These are phyloP conservation scores for Astatotilapia flaviijosephi DNA, from an alignment of 2,113 vertebrate genomes.

Conservation along the genomic window DNA sequence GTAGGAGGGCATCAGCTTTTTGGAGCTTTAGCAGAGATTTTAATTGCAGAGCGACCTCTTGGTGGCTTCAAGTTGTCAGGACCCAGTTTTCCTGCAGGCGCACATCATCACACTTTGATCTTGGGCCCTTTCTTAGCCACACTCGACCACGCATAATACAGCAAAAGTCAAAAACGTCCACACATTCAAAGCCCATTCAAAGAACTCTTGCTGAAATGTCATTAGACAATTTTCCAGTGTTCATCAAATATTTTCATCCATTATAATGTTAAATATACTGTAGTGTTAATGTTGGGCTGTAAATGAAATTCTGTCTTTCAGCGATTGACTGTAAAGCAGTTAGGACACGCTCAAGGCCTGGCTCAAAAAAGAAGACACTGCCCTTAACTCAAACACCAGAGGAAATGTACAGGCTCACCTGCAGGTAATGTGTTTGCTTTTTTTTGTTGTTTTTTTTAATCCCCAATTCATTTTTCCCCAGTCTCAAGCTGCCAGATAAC, in stretches of 20 bases:
- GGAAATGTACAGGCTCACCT: slow-evolving; percentile 96
- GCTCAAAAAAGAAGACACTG: slow-evolving; percentile 93
- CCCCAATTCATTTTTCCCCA: not conserved
- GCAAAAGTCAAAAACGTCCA: not conserved
- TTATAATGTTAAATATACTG: not conserved
- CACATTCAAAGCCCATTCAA: not conserved
- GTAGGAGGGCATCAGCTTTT: not conserved
- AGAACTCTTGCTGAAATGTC: not conserved
- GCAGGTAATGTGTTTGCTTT: slow-evolving; percentile 75
- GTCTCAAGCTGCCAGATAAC: not conserved
- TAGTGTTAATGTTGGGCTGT: not conserved
- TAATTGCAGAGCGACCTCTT: not conserved
- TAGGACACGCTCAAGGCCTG: slow-evolving; percentile 92
- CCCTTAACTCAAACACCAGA: slow-evolving; percentile 89
- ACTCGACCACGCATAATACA: not conserved
- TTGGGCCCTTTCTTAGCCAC: not conserved
- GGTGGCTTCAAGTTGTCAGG: not conserved
- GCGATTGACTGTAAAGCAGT: slow-evolving; percentile 95
- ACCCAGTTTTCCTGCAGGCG: not conserved
- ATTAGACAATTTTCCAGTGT: not conserved
- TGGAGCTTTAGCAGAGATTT: not conserved
- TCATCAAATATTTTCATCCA: not conserved
- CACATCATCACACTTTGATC: not conserved
- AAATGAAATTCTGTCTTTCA: slow-evolving; percentile 57
- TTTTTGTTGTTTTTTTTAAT: not conserved